Percentiles rank a stretch among this genome's conserved stretches.
phyloP scores from a whole-genome alignment of 1,140 invertebrate species.

The Drosophila sucinea region DNA sequence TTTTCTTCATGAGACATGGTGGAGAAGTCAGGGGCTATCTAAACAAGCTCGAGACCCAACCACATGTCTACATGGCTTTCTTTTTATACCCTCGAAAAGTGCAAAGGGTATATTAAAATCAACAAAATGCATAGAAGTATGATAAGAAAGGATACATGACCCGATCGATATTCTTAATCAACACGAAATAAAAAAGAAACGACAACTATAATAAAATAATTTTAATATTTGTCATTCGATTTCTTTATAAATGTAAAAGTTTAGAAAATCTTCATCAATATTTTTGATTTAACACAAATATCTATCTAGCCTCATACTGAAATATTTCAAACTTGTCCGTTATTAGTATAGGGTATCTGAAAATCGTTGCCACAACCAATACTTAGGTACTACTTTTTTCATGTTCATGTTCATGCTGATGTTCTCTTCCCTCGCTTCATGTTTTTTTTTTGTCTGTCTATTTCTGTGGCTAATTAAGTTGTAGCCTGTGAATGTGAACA shows the following conservation, averaged over 20 bases:
- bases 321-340: too few relatives aligned
- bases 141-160: too few relatives aligned
- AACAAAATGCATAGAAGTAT: not conserved
- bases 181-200: too few relatives aligned
- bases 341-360: conserved; percentile 31
- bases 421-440: conserved; percentile 24
- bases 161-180: too few relatives aligned
- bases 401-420: conserved; percentile 32
- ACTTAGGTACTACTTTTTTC: conserved; percentile 38
- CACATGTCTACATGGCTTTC: conserved; percentile 46
- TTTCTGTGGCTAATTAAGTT: conserved; percentile 76
- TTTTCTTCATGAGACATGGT: conserved; percentile 38
- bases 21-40: conserved; percentile 27
- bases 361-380: conserved; percentile 5
- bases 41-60: conserved; percentile 22
- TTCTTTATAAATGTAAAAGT: too few relatives aligned
- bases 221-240: too few relatives aligned
- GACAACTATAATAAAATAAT: too few relatives aligned
- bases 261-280: too few relatives aligned
- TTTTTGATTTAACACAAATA: too few relatives aligned
- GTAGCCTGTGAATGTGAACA: conserved; percentile 68
- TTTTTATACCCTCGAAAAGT: conserved; percentile 28
- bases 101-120: not conserved
- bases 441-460: conserved; percentile 30
- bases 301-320: too few relatives aligned